A percentile compares a stretch with the other conserved stretches of the same genome.
Conservation (phyloP, 1,140 invertebrate genomes). For the Octopus bimaculoides region DNA sequence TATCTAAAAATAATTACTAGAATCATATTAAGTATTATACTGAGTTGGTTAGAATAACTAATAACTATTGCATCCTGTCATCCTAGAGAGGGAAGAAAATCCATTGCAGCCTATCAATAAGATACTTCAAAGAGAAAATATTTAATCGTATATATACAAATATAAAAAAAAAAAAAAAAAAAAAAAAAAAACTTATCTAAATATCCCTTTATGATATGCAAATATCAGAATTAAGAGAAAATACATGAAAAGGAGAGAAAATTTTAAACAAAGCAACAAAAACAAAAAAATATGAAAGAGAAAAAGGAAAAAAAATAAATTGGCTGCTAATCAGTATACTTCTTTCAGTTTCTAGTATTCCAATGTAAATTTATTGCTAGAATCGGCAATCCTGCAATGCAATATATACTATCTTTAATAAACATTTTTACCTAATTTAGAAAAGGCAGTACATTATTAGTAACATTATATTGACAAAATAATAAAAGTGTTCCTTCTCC, state of each 20-base stretch:
- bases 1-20: too few species aligned
- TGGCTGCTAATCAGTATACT: background rate
- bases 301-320: background rate
- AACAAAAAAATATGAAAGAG: background rate
- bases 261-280: background rate
- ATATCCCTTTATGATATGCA: background rate
- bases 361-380: conserved; percentile 8
- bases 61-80: too few species aligned
- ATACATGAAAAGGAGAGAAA: background rate
- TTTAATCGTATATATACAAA: background rate
- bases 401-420: background rate
- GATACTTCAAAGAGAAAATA: background rate
- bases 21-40: too few species aligned
- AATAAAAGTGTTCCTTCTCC: conserved; percentile 9
- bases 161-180: conserved; percentile 13
- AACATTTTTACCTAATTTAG: background rate
- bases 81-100: background rate
- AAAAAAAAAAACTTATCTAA: background rate
- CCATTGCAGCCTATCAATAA: background rate
- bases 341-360: background rate
- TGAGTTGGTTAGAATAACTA: too few species aligned
- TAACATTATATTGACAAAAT: background rate
- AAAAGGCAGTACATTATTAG: conserved; percentile 3
- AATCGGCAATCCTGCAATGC: conserved; percentile 7
- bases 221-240: background rate